Evolutionary conservation across 2,797 vertebrate species (phyloP).

Genomic region (Pangasius krempfi): DNA sequence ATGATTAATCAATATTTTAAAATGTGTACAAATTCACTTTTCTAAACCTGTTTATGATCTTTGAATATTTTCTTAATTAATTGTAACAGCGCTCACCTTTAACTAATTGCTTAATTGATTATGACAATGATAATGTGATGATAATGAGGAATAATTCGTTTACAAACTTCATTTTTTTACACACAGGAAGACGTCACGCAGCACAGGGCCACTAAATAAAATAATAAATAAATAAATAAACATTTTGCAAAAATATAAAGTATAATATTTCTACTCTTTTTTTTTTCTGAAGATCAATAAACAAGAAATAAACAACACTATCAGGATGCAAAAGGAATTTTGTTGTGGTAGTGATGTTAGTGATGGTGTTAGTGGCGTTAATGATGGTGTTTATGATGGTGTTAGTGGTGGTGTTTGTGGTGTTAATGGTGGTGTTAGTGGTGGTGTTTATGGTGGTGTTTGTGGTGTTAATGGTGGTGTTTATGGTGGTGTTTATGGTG

Average conservation of each 20-base stretch:
- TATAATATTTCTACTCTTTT: not conserved
- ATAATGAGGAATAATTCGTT: not conserved
- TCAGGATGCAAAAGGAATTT: not conserved
- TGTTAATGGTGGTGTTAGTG: not conserved
- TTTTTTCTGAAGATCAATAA: not conserved
- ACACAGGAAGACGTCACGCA: not conserved
- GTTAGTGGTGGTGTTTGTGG: not conserved
- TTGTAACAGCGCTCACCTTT: not conserved
- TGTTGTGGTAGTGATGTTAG: too few relatives aligned
- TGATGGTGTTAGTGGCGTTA: too few relatives aligned
- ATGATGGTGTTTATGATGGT: too few relatives aligned
- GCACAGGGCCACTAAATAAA: not conserved
- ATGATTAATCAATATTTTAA: not conserved
- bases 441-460: not conserved
- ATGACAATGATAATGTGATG: not conserved
- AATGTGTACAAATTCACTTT: not conserved
- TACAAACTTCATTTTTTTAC: not conserved
- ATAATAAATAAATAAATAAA: not conserved
- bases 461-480: not conserved
- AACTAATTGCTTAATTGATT: not conserved
- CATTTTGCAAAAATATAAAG: not conserved
- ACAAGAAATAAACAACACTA: not conserved
- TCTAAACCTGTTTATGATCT: not conserved
- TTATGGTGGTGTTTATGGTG: not conserved
- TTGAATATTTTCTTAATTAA: not conserved